These are phyloP conservation scores for Cloeon dipterum DNA, from an alignment of 2,888 invertebrate genomes.

Conservation along the genomic window DNA sequence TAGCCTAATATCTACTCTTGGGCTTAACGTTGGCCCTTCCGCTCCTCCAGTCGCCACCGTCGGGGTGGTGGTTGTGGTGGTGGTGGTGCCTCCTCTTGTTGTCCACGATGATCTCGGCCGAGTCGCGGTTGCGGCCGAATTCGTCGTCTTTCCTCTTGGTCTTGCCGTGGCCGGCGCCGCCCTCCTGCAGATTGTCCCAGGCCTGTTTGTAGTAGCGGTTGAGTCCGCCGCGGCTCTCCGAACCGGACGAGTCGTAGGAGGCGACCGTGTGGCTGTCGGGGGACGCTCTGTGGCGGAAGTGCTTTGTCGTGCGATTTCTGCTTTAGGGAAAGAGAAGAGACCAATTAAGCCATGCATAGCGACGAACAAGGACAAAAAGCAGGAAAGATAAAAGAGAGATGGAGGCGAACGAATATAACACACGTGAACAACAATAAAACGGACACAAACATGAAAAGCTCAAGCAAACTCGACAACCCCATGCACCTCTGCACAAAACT, in stretches of 20 bases:
- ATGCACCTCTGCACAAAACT: conserved; percentile 3
- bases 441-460: too few relatives aligned
- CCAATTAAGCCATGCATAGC: too few relatives aligned
- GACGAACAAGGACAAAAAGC: too few relatives aligned
- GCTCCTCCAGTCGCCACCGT: neutral
- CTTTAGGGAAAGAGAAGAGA: conserved; percentile 1
- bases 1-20: neutral
- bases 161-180: conserved; percentile 23
- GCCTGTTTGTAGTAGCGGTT: conserved; percentile 78
- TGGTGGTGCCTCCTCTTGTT: conserved; percentile 5
- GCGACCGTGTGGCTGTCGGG: conserved; percentile 81
- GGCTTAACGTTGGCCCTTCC: neutral
- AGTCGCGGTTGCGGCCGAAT: conserved; percentile 32
- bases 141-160: conserved; percentile 47
- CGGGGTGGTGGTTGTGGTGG: conserved; percentile 3
- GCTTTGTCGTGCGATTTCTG: conserved; percentile 63
- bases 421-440: too few relatives aligned
- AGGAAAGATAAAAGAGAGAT: too few relatives aligned
- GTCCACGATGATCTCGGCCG: conserved; percentile 46
- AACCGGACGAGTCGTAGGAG: conserved; percentile 69
- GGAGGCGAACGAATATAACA: too few relatives aligned
- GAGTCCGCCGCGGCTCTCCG: conserved; percentile 58
- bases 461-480: neutral
- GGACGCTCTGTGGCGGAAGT: conserved; percentile 69
- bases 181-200: conserved; percentile 76